Base-by-base conservation (phyloP, 2,888 invertebrate species). In the Cephus rjabovi region DNA sequence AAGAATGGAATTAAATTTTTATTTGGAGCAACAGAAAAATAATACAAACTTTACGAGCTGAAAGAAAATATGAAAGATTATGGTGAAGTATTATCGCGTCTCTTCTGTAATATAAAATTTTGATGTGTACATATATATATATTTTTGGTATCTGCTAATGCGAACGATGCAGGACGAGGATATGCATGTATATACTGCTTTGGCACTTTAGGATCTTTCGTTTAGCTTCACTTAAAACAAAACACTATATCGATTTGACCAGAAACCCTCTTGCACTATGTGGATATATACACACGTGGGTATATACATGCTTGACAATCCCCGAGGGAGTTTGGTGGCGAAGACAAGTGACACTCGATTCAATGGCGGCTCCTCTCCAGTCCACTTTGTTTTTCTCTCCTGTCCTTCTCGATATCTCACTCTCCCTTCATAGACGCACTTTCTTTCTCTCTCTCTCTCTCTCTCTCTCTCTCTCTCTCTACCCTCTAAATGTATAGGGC, bases 331-430 rank as follows among this genome's bases (percentile, higher is more conserved):
- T 82, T 86, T 78, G 82, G 79, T 79, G 82, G 83, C 82, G 82
- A 87, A 87, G 87, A 89, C 89, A 87, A 90, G 90, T 88, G 89
- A 88, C 90, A 87, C 89, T 90, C 87, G 88, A 87, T 86, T 88
- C 87, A 81, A 81, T 82, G 83, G 82, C 84, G 83, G 85, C 85
- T 56, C 83, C 86, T 87, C 85, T 78, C 80, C 79, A 86, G 86
- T 87, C 82, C 81, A 82, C 83, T 86, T 84, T 86, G 82, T 85
- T 86, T 87, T 84, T 83, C 86, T 81, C 83, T 83, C 73, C 69
- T 30, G 23, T 34, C 30, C 78, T 74, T 73, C 11, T 73, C 23
- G 31, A 31, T 70, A 31, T 56, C 69, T 40, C 75, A 71, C 76
- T 56, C 77, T 40, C 71, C 74, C 76, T 73, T 30, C 68, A 73